These are phyloP conservation scores for Drosophila pseudoobscura DNA, from an alignment of 1,140 invertebrate species.

Conservation along the genomic window DNA sequence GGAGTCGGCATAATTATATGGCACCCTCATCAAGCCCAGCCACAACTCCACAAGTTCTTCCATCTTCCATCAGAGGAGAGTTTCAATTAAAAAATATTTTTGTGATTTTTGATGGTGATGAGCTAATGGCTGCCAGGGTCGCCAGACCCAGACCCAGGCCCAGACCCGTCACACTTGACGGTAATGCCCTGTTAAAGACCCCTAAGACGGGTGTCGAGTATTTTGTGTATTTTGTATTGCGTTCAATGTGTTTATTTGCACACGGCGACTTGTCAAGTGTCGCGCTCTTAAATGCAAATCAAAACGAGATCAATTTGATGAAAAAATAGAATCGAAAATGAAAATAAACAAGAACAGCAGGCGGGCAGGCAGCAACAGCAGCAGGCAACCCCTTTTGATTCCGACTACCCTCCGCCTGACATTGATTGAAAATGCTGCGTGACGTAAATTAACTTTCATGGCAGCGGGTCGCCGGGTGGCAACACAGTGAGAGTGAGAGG, in stretches of 20 bases:
- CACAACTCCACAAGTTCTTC: conserved; percentile 7
- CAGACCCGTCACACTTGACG: conserved; percentile 7
- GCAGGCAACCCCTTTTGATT: conserved; percentile 34
- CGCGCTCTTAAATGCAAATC: conserved; percentile 76
- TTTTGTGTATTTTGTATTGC: conserved; percentile 25
- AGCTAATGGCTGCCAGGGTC: conserved; percentile 19
- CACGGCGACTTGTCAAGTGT: conserved; percentile 70
- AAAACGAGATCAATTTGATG: conserved; percentile 75
- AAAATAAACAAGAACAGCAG: conserved; percentile 76
- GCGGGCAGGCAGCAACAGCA: conserved; percentile 16
- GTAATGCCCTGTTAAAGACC: conserved; percentile 62
- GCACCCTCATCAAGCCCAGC: conserved; percentile 60
- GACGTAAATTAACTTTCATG: conserved; percentile 82
- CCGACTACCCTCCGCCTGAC: conserved; percentile 41
- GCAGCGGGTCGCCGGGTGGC: conserved; percentile 33
- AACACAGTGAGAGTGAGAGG: neutral
- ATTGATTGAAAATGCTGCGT: conserved; percentile 82
- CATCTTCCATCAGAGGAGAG: neutral
- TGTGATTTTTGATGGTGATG: too few species aligned
- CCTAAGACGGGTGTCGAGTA: conserved; percentile 50
- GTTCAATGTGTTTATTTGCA: conserved; percentile 64
- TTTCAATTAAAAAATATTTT: conserved; percentile 63
- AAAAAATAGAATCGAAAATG: conserved; percentile 58
- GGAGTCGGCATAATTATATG: conserved; percentile 55
- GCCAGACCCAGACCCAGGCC: too few species aligned